phyloP scores from a whole-genome alignment of 2,888 invertebrate genomes.

The Tinea pellionella region DNA sequence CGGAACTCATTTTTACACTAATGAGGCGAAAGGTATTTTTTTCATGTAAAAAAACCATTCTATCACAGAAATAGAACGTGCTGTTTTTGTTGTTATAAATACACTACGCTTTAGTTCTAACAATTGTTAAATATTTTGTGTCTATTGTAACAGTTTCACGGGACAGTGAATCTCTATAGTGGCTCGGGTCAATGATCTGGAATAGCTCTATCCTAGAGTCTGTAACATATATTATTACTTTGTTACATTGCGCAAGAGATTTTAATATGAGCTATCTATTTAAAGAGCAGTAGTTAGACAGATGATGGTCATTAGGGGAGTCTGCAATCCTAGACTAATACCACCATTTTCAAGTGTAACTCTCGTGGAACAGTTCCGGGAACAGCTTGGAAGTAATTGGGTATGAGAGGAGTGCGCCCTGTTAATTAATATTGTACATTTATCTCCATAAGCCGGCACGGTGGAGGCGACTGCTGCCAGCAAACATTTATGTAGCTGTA shows the following conservation, averaged over 20 bases:
- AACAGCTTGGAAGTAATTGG: no score
- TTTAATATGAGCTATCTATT: neutral
- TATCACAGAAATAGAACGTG: neutral
- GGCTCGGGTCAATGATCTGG: constrained; percentile 17
- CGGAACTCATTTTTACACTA: neutral
- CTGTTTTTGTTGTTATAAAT: constrained; percentile 9
- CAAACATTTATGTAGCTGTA: no score
- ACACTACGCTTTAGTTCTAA: neutral
- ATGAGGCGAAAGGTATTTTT: neutral
- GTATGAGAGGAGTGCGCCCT: no score
- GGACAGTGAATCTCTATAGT: constrained; percentile 18
- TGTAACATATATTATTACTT: constrained; percentile 14
- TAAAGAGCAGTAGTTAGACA: no score
- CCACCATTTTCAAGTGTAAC: no score
- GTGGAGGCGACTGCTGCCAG: no score
- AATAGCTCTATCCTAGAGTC: constrained; percentile 14
- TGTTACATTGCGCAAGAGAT: constrained; percentile 1
- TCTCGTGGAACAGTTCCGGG: no score
- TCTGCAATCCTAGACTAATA: no score
- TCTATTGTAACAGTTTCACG: constrained; percentile 17
- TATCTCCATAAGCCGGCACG: no score
- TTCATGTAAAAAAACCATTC: neutral
- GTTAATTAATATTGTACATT: no score
- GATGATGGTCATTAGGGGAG: no score
- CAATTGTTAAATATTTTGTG: constrained; percentile 2